phyloP scores from a whole-genome alignment of 2,113 vertebrate genomes.

The Tretioscincus oriximinensis region DNA sequence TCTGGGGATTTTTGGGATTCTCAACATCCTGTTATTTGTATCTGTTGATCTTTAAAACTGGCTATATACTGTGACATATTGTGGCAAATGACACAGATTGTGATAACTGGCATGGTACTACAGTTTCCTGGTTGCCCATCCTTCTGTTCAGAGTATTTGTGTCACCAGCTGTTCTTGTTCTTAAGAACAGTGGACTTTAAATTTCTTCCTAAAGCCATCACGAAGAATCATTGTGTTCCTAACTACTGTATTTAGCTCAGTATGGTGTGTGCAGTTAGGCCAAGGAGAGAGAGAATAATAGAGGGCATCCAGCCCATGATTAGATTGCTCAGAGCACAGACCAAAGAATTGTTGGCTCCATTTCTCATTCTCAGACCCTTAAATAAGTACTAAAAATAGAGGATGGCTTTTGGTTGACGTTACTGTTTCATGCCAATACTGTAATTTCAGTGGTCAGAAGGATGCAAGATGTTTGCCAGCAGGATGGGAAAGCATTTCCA shows the following conservation, averaged over 20 bases:
- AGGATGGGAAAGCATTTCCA: background rate
- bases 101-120: too few relatives aligned
- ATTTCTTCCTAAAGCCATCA: slow-evolving; percentile 5
- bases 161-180: background rate
- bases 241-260: background rate
- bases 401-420: background rate
- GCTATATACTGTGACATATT: background rate
- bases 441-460: background rate
- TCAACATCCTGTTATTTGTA: background rate
- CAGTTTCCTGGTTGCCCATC: background rate
- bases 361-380: background rate
- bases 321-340: slow-evolving; percentile 22
- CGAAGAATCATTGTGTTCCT: background rate
- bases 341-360: background rate
- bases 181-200: background rate
- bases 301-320: background rate
- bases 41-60: background rate
- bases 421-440: background rate
- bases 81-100: background rate
- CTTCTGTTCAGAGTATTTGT: background rate
- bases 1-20: background rate
- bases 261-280: background rate
- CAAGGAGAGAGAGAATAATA: slow-evolving; percentile 18
- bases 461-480: background rate
- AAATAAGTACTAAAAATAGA: slow-evolving; percentile 17